Conservation (phyloP, 2,888 invertebrate species). For the Pristionchus maxplancki region DNA sequence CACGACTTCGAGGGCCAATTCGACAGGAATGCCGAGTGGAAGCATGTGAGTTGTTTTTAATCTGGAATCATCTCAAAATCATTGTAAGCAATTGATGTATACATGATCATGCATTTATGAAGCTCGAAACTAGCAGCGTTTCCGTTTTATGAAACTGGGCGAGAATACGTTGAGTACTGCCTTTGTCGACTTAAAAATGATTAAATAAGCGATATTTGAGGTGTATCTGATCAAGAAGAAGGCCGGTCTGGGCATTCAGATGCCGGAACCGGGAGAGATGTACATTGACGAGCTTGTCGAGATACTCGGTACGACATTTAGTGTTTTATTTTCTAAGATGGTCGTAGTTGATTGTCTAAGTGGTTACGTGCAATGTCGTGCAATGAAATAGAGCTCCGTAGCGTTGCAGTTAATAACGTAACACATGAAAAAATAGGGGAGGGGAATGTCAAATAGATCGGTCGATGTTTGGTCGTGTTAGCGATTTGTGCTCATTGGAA, state of each 20-base stretch:
- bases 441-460: no score
- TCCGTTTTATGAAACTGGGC: neutral
- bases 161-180: neutral
- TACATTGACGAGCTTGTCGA: constrained; percentile 63
- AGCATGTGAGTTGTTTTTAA: constrained; percentile 53
- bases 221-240: constrained; percentile 62
- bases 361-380: no score
- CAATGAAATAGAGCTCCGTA: no score
- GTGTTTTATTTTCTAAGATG: neutral
- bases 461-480: no score
- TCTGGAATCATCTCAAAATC: neutral
- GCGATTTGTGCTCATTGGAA: no score
- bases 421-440: no score
- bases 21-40: constrained; percentile 56
- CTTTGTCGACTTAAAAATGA: no score
- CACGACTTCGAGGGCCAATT: constrained; percentile 64
- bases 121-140: neutral
- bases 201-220: no score
- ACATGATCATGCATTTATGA: neutral
- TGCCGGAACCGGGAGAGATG: constrained; percentile 65
- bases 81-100: neutral
- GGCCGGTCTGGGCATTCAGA: constrained; percentile 64
- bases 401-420: no score
- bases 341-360: no score
- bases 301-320: constrained; percentile 58